phyloP scores from a whole-genome alignment of 2,888 invertebrate species.

The Actias luna region DNA sequence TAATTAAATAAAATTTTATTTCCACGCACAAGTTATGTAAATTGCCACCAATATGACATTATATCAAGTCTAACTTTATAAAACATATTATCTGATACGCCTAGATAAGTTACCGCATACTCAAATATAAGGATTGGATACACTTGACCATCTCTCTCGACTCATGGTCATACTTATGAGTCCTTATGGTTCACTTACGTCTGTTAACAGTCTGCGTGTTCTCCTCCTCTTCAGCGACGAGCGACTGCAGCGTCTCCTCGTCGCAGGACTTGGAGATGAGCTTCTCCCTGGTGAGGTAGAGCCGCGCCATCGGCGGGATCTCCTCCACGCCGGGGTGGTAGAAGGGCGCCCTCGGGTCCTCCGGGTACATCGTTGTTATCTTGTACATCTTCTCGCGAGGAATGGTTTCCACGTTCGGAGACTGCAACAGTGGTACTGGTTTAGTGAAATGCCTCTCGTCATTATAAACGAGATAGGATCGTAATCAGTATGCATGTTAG shows the following conservation, averaged over 20 bases:
- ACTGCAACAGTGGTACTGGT: constrained; percentile 72
- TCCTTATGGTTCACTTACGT: constrained; percentile 75
- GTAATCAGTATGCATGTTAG: too few relatives aligned
- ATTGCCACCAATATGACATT: too few relatives aligned
- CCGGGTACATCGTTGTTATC: constrained; percentile 95
- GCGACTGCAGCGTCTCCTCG: constrained; percentile 81
- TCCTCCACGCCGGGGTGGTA: constrained; percentile 86
- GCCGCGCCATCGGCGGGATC: constrained; percentile 91
- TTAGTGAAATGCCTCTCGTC: too few relatives aligned
- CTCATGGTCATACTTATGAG: neutral
- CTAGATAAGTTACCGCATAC: too few relatives aligned
- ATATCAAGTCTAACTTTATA: too few relatives aligned
- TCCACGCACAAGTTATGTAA: too few relatives aligned
- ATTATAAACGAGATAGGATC: too few relatives aligned
- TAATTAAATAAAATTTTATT: too few relatives aligned
- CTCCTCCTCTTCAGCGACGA: constrained; percentile 84
- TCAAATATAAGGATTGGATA: too few relatives aligned
- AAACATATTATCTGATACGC: too few relatives aligned
- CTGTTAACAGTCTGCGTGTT: constrained; percentile 85
- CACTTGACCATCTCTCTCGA: too few relatives aligned
- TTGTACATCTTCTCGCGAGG: constrained; percentile 92
- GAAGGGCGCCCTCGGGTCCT: constrained; percentile 96
- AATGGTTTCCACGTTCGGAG: constrained; percentile 88
- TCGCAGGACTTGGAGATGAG: constrained; percentile 89
- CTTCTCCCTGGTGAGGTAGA: constrained; percentile 89